Base-by-base conservation (phyloP, 2,797 vertebrate genomes). In the Acipenser ruthenus region DNA sequence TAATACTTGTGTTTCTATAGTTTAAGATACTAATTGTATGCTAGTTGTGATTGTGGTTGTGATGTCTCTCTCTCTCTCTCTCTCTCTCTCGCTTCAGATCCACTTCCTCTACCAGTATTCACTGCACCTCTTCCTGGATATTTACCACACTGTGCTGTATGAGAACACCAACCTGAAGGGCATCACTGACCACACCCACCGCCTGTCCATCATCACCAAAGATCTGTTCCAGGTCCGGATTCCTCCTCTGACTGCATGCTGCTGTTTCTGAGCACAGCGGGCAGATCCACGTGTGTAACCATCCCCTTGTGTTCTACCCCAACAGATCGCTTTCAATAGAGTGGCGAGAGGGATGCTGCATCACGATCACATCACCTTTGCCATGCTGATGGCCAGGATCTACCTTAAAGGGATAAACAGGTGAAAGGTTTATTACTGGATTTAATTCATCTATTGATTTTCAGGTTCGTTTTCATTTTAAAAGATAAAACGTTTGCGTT, bases 91-190 rank as follows among this genome's bases (percentile, higher is more conserved):
- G 68, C 53, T 79, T 6, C 84, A 99, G 96, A 97, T 99, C 75
- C 97, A 99, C 83, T 99, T 99, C 87, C 81, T 99, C 75, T 99
- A 99, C 82, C 97, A 99, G 67, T 99, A 99, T 80, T 99, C 97
- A 0, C 93, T 99, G 11, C 95, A 99, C 81, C 95, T 99, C 72
- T 99, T 99, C 92, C 82, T 99, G 85, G 97, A 99, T 76, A 98
- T 95, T 49, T 99, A 99, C 80, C 96, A 99, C 87, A 98, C 95
- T 0, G 96, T 99, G 67, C 78, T 99, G 10, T 99, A 99, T 3
- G 97, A 99, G 88, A 99, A 99, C 71, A 70, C 89, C 6, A 96
- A 95, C 85, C 87, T 99, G 60, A 97, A 93, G 80, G 81, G 81
- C 13, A 78, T 93, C 71, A 97, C 84, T 0, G 97, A 99, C 74